These are phyloP conservation scores for Sipha flava DNA, from an alignment of 1,140 invertebrate species.

Conservation along the genomic window DNA sequence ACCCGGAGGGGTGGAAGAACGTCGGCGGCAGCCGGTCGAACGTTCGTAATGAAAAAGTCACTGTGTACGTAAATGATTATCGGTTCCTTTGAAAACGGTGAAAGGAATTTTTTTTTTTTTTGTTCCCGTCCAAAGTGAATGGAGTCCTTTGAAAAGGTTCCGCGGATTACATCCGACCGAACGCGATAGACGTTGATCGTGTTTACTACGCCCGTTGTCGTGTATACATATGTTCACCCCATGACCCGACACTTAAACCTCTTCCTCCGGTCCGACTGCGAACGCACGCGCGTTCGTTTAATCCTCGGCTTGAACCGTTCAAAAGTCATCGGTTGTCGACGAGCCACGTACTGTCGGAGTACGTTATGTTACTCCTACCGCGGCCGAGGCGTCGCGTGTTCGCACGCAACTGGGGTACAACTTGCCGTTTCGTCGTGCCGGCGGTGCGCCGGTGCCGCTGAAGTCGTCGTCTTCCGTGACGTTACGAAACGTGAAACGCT, in stretches of 20 bases:
- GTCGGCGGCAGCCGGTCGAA: not conserved
- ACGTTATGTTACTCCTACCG: no score
- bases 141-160: not conserved
- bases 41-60: not conserved
- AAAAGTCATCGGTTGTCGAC: not conserved
- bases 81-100: not conserved
- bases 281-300: not conserved
- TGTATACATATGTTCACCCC: no score
- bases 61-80: not conserved
- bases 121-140: not conserved
- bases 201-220: not conserved
- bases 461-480: no score
- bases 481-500: not conserved
- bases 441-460: no score
- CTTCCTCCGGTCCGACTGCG: not conserved
- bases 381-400: not conserved
- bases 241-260: no score
- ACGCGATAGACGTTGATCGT: not conserved
- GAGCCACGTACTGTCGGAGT: not conserved
- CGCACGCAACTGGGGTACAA: not conserved
- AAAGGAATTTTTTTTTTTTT: not conserved
- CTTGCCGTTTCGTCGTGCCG: not conserved
- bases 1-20: no score
- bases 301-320: not conserved
- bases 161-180: not conserved